Evolutionary conservation across 2,797 vertebrate genomes (phyloP), one percentile per base, ranked within the genome.

Genomic region (Anguilla marmorata): DNA sequence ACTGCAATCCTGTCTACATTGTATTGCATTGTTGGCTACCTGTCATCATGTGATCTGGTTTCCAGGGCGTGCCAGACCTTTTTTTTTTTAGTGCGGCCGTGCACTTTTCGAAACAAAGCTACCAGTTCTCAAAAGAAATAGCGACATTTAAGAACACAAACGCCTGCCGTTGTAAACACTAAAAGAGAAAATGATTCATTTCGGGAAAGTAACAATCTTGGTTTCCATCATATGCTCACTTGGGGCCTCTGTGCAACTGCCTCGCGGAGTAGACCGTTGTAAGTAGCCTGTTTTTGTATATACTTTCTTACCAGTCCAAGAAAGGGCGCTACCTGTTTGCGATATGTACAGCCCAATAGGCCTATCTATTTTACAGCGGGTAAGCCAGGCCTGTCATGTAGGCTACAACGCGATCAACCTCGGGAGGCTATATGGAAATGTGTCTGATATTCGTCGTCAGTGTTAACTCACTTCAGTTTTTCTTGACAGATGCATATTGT

Each of bases 401-500:
- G 30, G 30, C 11, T 12, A 37, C 74, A 79, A 19, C 33, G 7
- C 14, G 33, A 0, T 2, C 12, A 21, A 79, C 14, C 3, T 79
- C n/a, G 6, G 14, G 27, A 33, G 30, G 2, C 11, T 76, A 37
- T 33, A 76, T 3, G 27, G 1, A 21, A 79, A 24, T 41, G 33
- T 79, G 14, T 79, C 16, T 14, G 12, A 45, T 41, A 24, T 52
- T 52, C 50, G 7, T 52, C 8, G 11, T 8, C 50, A 52, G 7
- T 2, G 2, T 24, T 83, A 48, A 83, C 19, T 84, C 5, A 19
- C 30, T n/a, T 30, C 8, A 30, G 19, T 88, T 0, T 90, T 88
- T 90, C 90, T 74, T 58, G 54, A 88, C 92, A 96, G 95, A 93
- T 45, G 80, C 87, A 41, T 92, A 94, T 87, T 95, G 95, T 91